Evolutionary conservation across 2,888 invertebrate species (phyloP).

Genomic region (Torymus texanus): DNA sequence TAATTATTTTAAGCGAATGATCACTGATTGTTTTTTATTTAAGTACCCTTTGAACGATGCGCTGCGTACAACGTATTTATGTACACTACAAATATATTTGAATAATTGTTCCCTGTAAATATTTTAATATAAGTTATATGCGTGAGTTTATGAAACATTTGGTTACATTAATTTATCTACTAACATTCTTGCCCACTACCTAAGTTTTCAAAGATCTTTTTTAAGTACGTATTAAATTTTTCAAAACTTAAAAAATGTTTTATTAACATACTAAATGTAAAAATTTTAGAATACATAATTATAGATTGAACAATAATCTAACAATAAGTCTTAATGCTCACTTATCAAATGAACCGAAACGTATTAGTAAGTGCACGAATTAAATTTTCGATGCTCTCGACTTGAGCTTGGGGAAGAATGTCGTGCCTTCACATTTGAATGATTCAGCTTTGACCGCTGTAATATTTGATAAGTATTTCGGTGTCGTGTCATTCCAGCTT

Average conservation of each 20-base stretch:
- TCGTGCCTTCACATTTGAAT: slow-evolving; percentile 56
- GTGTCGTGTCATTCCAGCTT: slow-evolving; percentile 76
- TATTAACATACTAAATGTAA: too few species aligned
- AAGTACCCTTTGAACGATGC: slow-evolving; percentile 32
- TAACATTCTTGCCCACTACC: too few species aligned
- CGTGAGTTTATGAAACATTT: slow-evolving; percentile 55
- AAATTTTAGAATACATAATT: too few species aligned
- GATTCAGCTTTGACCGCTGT: slow-evolving; percentile 14
- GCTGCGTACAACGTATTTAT: slow-evolving; percentile 61
- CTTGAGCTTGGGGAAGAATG: slow-evolving; percentile 66
- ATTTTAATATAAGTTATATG: slow-evolving; percentile 66
- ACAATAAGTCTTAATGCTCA: too few species aligned
- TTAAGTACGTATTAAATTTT: too few species aligned
- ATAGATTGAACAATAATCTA: too few species aligned
- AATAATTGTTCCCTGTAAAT: slow-evolving; percentile 69
- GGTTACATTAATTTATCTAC: too few species aligned
- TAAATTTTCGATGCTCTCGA: slow-evolving; percentile 8
- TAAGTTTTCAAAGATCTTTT: too few species aligned
- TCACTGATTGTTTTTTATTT: not conserved
- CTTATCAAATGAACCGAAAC: slow-evolving; percentile 25
- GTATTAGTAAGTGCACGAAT: not conserved
- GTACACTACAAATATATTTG: slow-evolving; percentile 66
- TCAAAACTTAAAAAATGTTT: too few species aligned
- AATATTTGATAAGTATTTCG: slow-evolving; percentile 58
- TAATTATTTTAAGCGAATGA: slow-evolving; percentile 13